Evolutionary conservation across 2,113 vertebrate genomes (phyloP), one percentile per base, ranked within the genome.

Genomic region (Chaenogobius annularis): DNA sequence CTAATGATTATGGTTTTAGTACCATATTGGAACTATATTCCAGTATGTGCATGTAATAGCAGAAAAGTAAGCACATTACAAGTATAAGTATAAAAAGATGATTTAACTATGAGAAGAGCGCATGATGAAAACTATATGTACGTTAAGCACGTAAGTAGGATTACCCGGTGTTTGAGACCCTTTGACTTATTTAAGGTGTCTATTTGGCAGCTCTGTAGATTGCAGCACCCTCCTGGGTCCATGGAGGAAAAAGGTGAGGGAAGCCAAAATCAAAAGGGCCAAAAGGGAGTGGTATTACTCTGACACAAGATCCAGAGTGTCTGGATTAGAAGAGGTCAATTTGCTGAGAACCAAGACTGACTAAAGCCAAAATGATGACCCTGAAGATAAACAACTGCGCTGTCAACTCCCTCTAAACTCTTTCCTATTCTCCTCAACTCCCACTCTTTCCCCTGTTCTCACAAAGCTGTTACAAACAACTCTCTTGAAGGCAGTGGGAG

Each of bases 281-380:
- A 70, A 48, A 55, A 61, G n/a, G 7, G 19, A 54, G 54, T 52
- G 44, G 37, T 31, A 63, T 55, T 74, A 81, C 54, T 14, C 54
- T 56, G 23, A 69, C 48, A 22, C 31, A 46, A 72, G 47, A 76
- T 74, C 22, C 73, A 61, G 61, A 59, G 70, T 68, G 59, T 63
- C 43, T 17, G 17, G 72, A 77, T 81, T 85, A 75, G 71, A 59
- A 76, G 69, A 44, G 35, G 40, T 66, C 59, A 55, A 66, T 70
- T 87, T 56, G 68, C 37, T 47, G 55, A 54, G 66, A 81, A 83
- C 68, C 52, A 65, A 77, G 23, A 40, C 40, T 8, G 47, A 77
- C 72, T 54, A 74, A 68, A 83, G 67, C 68, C 62, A 62, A 70
- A 68, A 81, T 67, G 73, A 80, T 70, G 79, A 83, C 77, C 79